Evolutionary conservation across 2,797 vertebrate species (phyloP).

Genomic region (Neoniphon sammara): DNA sequence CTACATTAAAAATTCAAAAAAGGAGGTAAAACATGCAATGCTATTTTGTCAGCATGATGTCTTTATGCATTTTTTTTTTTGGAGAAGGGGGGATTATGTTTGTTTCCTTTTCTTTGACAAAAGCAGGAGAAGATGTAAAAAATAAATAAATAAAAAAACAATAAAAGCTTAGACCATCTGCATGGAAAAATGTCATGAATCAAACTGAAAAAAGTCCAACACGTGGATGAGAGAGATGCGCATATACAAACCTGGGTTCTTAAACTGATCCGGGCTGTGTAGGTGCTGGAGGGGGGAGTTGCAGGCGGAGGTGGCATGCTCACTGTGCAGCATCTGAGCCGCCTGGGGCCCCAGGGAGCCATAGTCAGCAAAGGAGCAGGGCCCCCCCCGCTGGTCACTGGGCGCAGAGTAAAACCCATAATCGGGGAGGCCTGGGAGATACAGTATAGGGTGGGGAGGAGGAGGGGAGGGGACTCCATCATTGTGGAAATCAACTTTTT

Average conservation of each 20-base stretch:
- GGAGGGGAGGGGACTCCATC: slow-evolving; percentile 81
- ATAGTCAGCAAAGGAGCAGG: slow-evolving; percentile 91
- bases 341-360: slow-evolving; percentile 90
- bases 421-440: slow-evolving; percentile 88
- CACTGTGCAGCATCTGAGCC: slow-evolving; percentile 90
- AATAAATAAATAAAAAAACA: slow-evolving; percentile 8
- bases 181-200: slow-evolving; percentile 75
- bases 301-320: slow-evolving; percentile 89
- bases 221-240: slow-evolving; percentile 80
- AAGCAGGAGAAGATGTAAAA: slow-evolving; percentile 52
- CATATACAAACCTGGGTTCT: slow-evolving; percentile 89
- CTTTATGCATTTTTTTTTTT: slow-evolving; percentile 32
- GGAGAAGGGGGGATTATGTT: slow-evolving; percentile 11
- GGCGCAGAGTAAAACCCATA: slow-evolving; percentile 92
- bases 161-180: slow-evolving; percentile 61
- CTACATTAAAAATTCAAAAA: slow-evolving; percentile 57
- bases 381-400: slow-evolving; percentile 89
- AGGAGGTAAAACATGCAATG: slow-evolving; percentile 78
- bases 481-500: slow-evolving; percentile 82
- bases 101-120: slow-evolving; percentile 56
- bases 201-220: slow-evolving; percentile 74
- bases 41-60: slow-evolving; percentile 66
- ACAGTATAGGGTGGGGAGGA: slow-evolving; percentile 82
- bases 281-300: slow-evolving; percentile 87
- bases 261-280: slow-evolving; percentile 89